Evolutionary conservation across 2,888 invertebrate genomes (phyloP), one percentile per base, ranked within the genome.

Genomic region (Petrophora chlorosata): DNA sequence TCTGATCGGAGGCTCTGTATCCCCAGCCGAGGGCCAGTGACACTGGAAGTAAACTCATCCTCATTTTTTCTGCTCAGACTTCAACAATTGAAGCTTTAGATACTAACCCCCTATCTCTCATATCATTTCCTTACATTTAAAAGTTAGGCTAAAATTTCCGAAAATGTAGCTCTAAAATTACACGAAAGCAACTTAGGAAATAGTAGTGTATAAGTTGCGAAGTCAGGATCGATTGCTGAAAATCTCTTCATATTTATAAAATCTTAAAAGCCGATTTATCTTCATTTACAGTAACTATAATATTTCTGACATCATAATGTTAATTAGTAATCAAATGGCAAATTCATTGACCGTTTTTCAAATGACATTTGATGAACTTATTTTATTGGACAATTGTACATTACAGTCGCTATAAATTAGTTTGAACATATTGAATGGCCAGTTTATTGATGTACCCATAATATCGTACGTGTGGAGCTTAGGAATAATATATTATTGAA

Each of bases 1-100:
- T 82, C 77, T 94, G 94, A 63, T 93, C 94, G 16, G 92, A 91
- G 10, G 91, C 90, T 12, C 92, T 85, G 84, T 93, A 93, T 2
- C 93, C 92, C 87, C 93, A 93, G n/a, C 92, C 85, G 39, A 70
- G 8, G 9, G 64, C 84, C 5, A 63, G 0, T 0, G 74, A 67
- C 4, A 78, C 88, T 87, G 70, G 2, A 34, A 40, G 14, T 3
- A 13, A 8, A 28, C 7, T 12, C 1, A 13, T 28, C 12, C 26
- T 28, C 1, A 12, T 9, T 10, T 10, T 5, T 12, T 3, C 25
- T 12, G 12, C 3, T 25, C 4, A n/a, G n/a, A n/a, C n/a, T n/a
- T n/a, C n/a, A n/a, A n/a, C n/a, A n/a, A n/a, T n/a, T n/a, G n/a
- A n/a, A n/a, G n/a, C n/a, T n/a, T n/a, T n/a, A n/a, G n/a, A n/a